A percentile compares a stretch with the other conserved stretches of the same genome.
Conservation (phyloP, 2,888 invertebrate species). For the Horisme vitalbata region DNA sequence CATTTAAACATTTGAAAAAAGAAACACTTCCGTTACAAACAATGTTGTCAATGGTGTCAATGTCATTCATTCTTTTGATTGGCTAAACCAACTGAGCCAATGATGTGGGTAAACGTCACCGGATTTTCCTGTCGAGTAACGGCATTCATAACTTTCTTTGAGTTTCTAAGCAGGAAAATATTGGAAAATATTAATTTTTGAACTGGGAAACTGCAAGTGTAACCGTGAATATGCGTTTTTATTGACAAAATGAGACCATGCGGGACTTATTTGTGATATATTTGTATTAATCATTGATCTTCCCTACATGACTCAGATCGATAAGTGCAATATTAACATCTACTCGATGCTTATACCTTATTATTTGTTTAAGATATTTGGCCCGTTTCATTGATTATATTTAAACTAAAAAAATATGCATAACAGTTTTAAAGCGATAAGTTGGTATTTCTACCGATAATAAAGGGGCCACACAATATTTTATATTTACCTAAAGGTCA, state of each 20-base stretch:
- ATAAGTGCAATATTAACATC: not conserved
- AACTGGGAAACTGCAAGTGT: not conserved
- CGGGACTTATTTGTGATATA: constrained; percentile 14
- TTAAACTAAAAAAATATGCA: too few relatives aligned
- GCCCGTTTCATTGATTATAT: too few relatives aligned
- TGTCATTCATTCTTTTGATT: not conserved
- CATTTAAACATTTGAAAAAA: too few relatives aligned
- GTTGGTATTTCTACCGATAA: too few relatives aligned
- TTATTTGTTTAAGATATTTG: too few relatives aligned
- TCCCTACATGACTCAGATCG: not conserved
- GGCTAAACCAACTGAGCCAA: not conserved
- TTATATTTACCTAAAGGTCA: too few relatives aligned
- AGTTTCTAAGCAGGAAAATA: not conserved
- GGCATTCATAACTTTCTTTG: constrained; percentile 1
- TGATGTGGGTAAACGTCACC: not conserved
- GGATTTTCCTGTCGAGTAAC: constrained; percentile 1
- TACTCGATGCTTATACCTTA: too few relatives aligned
- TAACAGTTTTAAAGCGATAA: too few relatives aligned
- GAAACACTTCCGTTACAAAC: not conserved
- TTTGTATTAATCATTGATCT: not conserved
- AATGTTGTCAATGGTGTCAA: not conserved
- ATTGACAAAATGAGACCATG: constrained; percentile 10
- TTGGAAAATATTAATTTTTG: not conserved
- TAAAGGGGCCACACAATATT: too few relatives aligned
- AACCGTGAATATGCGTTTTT: constrained; percentile 5